phyloP scores from a whole-genome alignment of 1,140 invertebrate species.

The Yoshiicerus persimilis region DNA sequence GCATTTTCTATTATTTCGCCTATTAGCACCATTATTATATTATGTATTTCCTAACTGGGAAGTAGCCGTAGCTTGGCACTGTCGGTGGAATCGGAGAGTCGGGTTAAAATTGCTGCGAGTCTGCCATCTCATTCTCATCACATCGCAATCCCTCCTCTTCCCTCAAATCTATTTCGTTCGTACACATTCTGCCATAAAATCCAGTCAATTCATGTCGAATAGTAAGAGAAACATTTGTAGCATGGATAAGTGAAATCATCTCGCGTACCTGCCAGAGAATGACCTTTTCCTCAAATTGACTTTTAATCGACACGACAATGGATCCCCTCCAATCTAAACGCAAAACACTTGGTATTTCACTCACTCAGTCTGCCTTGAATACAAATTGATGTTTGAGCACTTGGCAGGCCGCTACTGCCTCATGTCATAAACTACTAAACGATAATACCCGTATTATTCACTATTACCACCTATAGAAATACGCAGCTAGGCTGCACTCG shows the following conservation, averaged over 20 bases:
- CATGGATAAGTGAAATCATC: not conserved
- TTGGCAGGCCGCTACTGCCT: not conserved
- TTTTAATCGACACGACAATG: conserved; percentile 9
- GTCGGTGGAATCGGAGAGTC: not conserved
- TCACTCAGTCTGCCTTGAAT: not conserved
- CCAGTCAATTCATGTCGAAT: not conserved
- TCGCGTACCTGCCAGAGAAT: not conserved
- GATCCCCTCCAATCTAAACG: conserved; percentile 1
- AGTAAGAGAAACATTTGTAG: not conserved
- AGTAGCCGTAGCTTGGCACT: not conserved
- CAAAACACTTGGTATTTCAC: not conserved
- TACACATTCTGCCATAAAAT: not conserved
- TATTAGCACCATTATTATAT: not conserved
- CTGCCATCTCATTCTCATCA: conserved; percentile 3
- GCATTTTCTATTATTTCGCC: not conserved
- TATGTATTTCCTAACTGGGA: not conserved
- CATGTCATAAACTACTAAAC: not conserved
- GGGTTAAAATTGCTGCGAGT: not conserved
- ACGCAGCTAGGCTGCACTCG: not conserved
- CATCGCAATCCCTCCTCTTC: not conserved
- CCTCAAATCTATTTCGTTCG: not conserved
- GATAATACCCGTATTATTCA: no score
- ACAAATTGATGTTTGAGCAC: not conserved
- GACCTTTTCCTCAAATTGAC: not conserved
- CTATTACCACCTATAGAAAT: not conserved